These are phyloP conservation scores for Reinhardtius hippoglossoides DNA, from an alignment of 2,113 vertebrate genomes.

Conservation along the genomic window DNA sequence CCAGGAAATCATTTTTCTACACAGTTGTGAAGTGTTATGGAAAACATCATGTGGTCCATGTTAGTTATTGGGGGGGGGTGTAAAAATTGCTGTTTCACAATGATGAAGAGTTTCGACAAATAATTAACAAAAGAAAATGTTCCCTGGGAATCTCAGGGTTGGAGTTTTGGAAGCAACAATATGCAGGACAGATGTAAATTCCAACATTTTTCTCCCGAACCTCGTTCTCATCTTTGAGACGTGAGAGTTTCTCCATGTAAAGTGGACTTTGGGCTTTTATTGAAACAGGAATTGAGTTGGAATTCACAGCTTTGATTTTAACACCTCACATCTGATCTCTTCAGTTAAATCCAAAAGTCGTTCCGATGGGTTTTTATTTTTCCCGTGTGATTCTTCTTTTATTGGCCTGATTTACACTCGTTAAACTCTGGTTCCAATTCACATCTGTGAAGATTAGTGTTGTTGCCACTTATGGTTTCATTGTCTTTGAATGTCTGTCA, in stretches of 20 bases:
- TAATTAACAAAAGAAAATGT: background rate
- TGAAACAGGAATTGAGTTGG: background rate
- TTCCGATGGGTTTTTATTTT: background rate
- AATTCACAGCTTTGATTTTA: background rate
- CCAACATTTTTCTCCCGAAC: background rate
- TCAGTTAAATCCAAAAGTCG: background rate
- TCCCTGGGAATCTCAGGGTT: background rate
- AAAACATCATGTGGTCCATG: background rate
- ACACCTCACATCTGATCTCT: background rate
- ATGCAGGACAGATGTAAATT: slow-evolving; percentile 1
- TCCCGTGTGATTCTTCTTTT: background rate
- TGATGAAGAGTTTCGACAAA: slow-evolving; percentile 13
- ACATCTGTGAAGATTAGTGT: background rate
- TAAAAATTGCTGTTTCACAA: background rate
- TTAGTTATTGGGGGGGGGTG: background rate
- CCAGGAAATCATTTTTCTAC: background rate
- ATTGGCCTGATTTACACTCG: slow-evolving; percentile 1
- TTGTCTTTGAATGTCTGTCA: slow-evolving; percentile 9
- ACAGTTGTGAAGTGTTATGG: background rate
- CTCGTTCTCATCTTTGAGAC: background rate
- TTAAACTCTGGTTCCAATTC: slow-evolving; percentile 22
- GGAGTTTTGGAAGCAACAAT: background rate
- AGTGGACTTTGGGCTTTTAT: background rate
- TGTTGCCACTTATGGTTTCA: slow-evolving; percentile 17
- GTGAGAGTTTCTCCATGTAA: background rate